Evolutionary conservation across 2,888 invertebrate genomes (phyloP), one percentile per base, ranked within the genome.

Genomic region (Parascotia fuliginaria): DNA sequence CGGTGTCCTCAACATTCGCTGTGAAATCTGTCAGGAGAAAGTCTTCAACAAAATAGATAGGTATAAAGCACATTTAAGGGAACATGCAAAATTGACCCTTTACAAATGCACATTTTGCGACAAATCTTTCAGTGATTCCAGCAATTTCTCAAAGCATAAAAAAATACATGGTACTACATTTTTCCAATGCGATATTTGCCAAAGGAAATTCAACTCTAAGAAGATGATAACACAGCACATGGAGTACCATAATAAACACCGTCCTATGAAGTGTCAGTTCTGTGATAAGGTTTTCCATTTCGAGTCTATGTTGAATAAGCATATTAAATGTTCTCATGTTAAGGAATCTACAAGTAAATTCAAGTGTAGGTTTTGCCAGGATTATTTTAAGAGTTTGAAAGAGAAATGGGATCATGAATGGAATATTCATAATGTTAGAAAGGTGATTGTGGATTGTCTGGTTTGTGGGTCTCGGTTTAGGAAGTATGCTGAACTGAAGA

Each of bases 331-430:
- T 28, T 74, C 79, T 0, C 92, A 92, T 46, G 76, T 65, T 0
- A 81, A 77, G 11, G 75, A 81, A 3, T 27, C 64, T 0, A 49
- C 57, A 0, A 71, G 65, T 9, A 82, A 77, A 29, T 85, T 81
- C 37, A 67, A 78, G 0, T 92, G 92, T 51, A 75, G 77, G 16
- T 85, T 91, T 38, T 92, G 92, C 48, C 59, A 72, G 0, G 60
- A 73, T 0, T 75, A 76, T 12, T 88, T 85, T 28, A 75, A 69
- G 16, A 79, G 82, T 42, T 66, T 92, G 31, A 90, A 85, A 43
- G 83, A 85, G 15, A 92, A 91, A 38, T 92, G 92, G 92, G 92
- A 92, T 19, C 92, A 92, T 46, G 91, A 92, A 40, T 92, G 92
- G 92, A 37, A 44, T 0, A 63, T 81, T 0, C 92, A 92, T 51